A percentile compares a stretch with the other conserved stretches of the same genome.
These are phyloP conservation scores for Myoxocephalus aenaeus DNA, from an alignment of 2,797 vertebrate genomes.

Conservation along the genomic window DNA sequence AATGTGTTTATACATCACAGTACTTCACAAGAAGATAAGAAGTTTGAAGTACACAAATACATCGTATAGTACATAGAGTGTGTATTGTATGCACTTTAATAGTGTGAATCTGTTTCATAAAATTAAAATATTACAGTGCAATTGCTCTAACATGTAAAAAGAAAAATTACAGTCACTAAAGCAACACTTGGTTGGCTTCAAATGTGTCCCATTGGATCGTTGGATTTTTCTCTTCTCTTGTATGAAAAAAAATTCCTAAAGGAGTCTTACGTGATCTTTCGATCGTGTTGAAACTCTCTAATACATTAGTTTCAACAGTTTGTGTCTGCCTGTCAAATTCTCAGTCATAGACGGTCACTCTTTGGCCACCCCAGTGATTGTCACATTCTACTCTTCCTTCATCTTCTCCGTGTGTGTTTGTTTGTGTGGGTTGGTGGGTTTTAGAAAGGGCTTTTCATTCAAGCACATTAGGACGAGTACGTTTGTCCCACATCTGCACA, in stretches of 20 bases:
- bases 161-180: background rate
- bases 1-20: background rate
- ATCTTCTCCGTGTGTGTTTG: background rate
- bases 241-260: too few species aligned
- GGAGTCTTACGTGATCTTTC: too few species aligned
- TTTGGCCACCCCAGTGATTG: background rate
- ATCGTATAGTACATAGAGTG: background rate
- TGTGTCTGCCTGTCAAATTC: background rate
- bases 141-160: background rate
- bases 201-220: too few species aligned
- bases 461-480: background rate
- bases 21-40: background rate
- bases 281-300: background rate
- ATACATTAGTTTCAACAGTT: background rate
- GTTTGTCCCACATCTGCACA: constrained; percentile 7
- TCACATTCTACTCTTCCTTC: background rate
- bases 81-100: background rate
- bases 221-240: too few species aligned
- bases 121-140: background rate
- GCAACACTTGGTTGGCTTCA: background rate
- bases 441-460: background rate
- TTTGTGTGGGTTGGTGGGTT: background rate
- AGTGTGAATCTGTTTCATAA: background rate
- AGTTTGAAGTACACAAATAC: background rate
- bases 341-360: background rate